Conservation (phyloP, 2,888 invertebrate species). For the Nesidiocoris tenuis region DNA sequence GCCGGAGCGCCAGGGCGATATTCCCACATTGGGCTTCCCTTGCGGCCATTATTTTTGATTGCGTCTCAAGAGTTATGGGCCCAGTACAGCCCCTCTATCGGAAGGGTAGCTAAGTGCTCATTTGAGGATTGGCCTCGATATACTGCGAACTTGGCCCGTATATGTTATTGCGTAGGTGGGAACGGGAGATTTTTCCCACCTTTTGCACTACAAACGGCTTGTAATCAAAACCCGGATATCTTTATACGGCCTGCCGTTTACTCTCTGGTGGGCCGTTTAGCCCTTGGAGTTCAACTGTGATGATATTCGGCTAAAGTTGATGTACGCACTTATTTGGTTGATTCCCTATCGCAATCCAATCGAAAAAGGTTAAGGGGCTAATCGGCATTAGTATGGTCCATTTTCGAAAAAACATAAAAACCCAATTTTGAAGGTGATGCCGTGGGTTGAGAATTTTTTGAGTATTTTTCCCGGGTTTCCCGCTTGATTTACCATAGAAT, state of each 20-base stretch:
- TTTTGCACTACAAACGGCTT: constrained; percentile 34
- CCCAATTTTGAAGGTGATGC: no score
- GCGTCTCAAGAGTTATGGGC: constrained; percentile 34
- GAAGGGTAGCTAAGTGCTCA: constrained; percentile 38
- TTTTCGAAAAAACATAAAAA: no score
- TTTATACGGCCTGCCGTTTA: constrained; percentile 38
- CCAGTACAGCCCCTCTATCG: neutral
- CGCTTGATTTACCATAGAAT: no score
- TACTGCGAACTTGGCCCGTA: neutral
- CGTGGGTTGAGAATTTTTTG: no score
- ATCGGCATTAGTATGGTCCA: no score
- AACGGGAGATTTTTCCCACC: constrained; percentile 13
- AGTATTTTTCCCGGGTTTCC: no score
- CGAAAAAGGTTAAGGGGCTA: no score
- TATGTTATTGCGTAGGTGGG: neutral
- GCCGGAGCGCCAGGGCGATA: constrained; percentile 23
- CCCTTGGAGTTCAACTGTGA: no score
- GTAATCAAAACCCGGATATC: constrained; percentile 40
- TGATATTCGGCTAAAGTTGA: no score
- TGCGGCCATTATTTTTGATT: constrained; percentile 42
- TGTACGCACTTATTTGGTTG: no score
- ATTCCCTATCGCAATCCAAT: no score
- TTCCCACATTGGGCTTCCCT: constrained; percentile 24
- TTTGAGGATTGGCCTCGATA: constrained; percentile 34
- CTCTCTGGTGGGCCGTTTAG: no score